phyloP scores from a whole-genome alignment of 2,888 invertebrate genomes.

The Holacanthella duospinosa region DNA sequence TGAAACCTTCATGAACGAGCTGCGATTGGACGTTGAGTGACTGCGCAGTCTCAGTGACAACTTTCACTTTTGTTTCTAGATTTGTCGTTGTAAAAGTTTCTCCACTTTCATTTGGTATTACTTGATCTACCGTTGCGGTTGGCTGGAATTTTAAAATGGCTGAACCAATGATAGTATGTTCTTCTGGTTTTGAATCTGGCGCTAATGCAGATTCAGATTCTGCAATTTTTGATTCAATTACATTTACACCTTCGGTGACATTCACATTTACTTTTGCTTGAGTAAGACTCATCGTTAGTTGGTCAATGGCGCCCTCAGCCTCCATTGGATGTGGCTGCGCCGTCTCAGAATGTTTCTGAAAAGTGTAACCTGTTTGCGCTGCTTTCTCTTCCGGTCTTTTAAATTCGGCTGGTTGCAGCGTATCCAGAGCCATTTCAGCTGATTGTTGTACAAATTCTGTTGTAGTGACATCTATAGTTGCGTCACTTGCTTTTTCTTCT shows the following conservation, averaged over 20 bases:
- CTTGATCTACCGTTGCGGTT: background rate
- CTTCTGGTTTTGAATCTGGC: background rate
- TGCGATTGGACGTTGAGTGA: background rate
- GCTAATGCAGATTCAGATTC: background rate
- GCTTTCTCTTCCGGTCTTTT: background rate
- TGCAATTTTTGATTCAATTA: background rate
- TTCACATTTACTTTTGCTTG: background rate
- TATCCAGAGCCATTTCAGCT: background rate
- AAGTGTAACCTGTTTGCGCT: background rate
- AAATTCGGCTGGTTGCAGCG: background rate
- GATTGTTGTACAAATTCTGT: background rate
- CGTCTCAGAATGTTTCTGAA: background rate
- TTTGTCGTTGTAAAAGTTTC: background rate
- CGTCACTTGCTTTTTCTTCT: background rate
- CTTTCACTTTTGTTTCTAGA: background rate
- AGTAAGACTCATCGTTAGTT: background rate
- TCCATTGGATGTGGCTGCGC: background rate
- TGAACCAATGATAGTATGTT: background rate
- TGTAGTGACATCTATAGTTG: background rate
- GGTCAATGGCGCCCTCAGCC: background rate
- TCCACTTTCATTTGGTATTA: background rate
- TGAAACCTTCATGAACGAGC: background rate
- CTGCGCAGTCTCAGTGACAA: background rate
- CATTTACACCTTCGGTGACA: background rate
- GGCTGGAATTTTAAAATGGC: background rate